Percentiles rank a stretch among this genome's conserved stretches.
These are phyloP conservation scores for Neofelis nebulosa DNA, from an alignment of 2,113 vertebrate species.

Conservation along the genomic window DNA sequence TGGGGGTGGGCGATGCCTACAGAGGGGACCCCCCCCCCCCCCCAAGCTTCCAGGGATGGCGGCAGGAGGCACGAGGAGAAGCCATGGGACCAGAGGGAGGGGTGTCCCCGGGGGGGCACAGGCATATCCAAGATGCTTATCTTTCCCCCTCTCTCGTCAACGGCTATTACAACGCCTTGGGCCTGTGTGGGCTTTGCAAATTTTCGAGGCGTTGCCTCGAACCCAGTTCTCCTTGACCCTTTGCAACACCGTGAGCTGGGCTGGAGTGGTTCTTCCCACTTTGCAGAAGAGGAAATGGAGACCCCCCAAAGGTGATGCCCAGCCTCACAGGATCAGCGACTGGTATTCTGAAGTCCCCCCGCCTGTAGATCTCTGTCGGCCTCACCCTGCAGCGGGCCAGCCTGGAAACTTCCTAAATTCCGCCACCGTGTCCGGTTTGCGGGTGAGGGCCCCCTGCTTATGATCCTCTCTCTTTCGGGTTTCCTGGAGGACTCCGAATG, in stretches of 20 bases:
- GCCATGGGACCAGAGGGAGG: not conserved
- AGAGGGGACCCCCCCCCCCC: no score
- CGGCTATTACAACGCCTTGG: not conserved
- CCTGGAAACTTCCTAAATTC: not conserved
- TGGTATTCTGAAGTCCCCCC: not conserved
- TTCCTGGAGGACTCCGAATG: not conserved
- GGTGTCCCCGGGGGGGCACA: not conserved
- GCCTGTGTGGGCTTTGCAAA: not conserved
- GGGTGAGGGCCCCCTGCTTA: not conserved
- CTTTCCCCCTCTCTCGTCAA: not conserved
- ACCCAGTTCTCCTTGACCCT: not conserved
- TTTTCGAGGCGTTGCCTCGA: rapidly evolving
- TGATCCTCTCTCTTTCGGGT: not conserved
- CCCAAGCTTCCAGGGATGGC: not conserved
- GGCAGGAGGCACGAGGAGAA: not conserved
- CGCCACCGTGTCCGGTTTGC: not conserved
- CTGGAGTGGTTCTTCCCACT: not conserved
- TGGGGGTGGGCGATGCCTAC: not conserved
- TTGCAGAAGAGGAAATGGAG: not conserved
- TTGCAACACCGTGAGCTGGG: not conserved
- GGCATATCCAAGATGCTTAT: not conserved
- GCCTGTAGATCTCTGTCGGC: rapidly evolving
- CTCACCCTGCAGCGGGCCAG: not conserved
- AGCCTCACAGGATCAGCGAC: rapidly evolving
- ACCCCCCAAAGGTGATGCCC: not conserved